phyloP scores from a whole-genome alignment of 2,797 vertebrate genomes.

The Trichosurus vulpecula region DNA sequence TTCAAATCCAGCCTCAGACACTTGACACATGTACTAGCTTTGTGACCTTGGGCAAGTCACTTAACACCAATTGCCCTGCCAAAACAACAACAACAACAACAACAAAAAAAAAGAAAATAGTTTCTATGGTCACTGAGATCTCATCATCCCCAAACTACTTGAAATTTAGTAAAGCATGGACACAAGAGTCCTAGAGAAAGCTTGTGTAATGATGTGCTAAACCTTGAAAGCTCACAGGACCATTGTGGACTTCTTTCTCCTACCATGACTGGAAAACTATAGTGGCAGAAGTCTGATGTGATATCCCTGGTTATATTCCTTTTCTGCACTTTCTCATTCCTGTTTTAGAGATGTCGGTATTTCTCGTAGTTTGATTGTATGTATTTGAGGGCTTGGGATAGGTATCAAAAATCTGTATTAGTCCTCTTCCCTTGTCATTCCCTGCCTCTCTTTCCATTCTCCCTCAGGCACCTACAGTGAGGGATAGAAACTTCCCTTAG shows the following conservation, averaged over 20 bases:
- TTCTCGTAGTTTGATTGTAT: not conserved
- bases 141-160: not conserved
- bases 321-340: not conserved
- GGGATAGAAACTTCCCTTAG: not conserved
- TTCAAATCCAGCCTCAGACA: no score
- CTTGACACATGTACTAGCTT: no score
- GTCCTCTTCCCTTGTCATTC: not conserved
- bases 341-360: not conserved
- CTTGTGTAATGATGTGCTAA: not conserved
- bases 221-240: not conserved
- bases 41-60: no score
- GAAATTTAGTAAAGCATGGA: not conserved
- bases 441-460: not conserved
- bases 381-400: not conserved
- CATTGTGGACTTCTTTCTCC: not conserved
- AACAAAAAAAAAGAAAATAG: no score
- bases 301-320: not conserved
- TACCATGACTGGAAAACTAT: not conserved
- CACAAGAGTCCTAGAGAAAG: not conserved
- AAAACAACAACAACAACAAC: no score
- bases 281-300: not conserved
- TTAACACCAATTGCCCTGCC: no score
- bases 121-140: not conserved
- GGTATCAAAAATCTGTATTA: not conserved
- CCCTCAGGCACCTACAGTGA: not conserved